Evolutionary conservation across 2,888 invertebrate species (phyloP).

Genomic region (Cantharis flavilabris): DNA sequence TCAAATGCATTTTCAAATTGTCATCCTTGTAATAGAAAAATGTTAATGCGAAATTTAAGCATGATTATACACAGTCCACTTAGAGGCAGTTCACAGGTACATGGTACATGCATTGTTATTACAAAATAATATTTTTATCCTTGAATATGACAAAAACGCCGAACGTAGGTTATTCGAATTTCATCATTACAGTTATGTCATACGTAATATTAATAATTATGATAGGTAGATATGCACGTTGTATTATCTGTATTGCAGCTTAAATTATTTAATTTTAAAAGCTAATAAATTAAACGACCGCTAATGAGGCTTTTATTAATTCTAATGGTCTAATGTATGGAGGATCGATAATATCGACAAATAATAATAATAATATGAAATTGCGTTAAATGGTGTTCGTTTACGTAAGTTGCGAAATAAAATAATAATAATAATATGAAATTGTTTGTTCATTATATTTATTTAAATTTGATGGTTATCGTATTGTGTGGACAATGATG

Average conservation of each 20-base stretch:
- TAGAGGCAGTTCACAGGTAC: neutral
- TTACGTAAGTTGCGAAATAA: neutral
- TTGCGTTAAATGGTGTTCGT: neutral
- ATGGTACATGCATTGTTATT: neutral
- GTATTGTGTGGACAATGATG: neutral
- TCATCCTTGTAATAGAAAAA: neutral
- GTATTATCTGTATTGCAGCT: neutral
- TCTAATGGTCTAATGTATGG: neutral
- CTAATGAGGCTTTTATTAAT: neutral
- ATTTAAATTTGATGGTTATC: neutral
- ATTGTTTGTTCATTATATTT: neutral
- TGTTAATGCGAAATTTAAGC: neutral
- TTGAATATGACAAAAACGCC: conserved; percentile 13
- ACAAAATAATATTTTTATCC: conserved; percentile 12
- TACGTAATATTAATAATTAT: neutral
- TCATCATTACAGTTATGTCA: conserved; percentile 6
- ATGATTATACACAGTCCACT: neutral
- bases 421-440: neutral
- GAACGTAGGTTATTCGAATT: neutral
- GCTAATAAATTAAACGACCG: neutral
- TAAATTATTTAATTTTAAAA: neutral
- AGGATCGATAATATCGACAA: neutral
- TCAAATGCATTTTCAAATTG: neutral
- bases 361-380: neutral
- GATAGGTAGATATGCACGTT: neutral